Evolutionary conservation across 2,113 vertebrate genomes (phyloP), one percentile per base, ranked within the genome.

Genomic region (Polyodon spathula): DNA sequence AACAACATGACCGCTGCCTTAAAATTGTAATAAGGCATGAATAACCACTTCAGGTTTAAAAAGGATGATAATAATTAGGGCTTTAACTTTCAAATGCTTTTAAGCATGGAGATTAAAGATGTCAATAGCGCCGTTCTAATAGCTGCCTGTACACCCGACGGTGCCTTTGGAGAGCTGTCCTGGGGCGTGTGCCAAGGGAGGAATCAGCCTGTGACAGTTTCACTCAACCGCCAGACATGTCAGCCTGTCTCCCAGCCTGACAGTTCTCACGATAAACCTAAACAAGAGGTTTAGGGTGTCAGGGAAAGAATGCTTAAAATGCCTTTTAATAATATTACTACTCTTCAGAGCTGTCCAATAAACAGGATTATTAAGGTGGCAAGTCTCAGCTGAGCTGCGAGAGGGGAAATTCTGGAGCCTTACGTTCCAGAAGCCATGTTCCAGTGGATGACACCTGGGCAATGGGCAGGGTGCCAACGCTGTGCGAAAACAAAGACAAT

Each of bases 201-300:
- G 81, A 78, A 77, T 76, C 75, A 27, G 69, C 68, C 63, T 78
- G 73, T 85, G 84, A 84, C 82, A 82, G 76, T 70, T 82, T 78
- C 76, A 84, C 74, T 85, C 84, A 85, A 66, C 80, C 75, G 77
- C 1, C 0, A 66, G 77, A 63, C 68, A 72, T 65, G 68, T 76
- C 78, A 73, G 50, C 63, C 76, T 64, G 54, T 3, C 12, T 66
- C 63, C 59, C 68, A 63, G 72, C 69, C 65, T 81, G 82, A 82
- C 81, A 79, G 76, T 69, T 71, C 73, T 75, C 73, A 60, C 72
- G 80, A 76, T 79, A 73, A 83, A 82, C 77, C 73, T 82, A 86
- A 88, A 87, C 85, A 87, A 74, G 66, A 70, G 76, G 80, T 82
- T 81, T 81, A 72, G 66, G 60, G 74, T 68, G 61, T 72, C 71